phyloP scores from a whole-genome alignment of 2,113 vertebrate species.

The Hippolais icterina region DNA sequence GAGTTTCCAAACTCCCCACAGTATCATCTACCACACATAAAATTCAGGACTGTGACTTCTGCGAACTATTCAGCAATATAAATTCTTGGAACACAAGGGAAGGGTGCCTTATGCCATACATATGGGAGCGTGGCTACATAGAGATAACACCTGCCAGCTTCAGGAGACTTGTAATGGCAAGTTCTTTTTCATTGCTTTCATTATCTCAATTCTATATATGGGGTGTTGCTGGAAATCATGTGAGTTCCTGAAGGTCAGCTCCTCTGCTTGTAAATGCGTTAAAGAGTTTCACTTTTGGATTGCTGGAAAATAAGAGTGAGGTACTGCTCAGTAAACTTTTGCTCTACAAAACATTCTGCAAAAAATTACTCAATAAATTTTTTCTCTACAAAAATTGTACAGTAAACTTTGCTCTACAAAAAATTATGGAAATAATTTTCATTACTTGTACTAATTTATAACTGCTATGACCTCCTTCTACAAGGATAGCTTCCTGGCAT shows the following conservation, averaged over 20 bases:
- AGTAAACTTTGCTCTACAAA: background rate
- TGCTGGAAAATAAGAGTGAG: background rate
- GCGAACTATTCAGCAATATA: background rate
- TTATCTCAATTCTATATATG: background rate
- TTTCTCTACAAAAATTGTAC: background rate
- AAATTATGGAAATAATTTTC: background rate
- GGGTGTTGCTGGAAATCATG: background rate
- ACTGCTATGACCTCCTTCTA: background rate
- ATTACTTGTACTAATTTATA: background rate
- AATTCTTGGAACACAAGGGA: constrained; percentile 15
- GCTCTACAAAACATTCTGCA: background rate
- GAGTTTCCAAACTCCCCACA: background rate
- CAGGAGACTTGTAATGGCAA: background rate
- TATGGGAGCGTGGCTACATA: background rate
- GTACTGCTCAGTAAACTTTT: background rate
- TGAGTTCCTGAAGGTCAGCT: constrained; percentile 4
- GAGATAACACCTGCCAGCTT: constrained; percentile 23
- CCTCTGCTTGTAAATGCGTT: background rate
- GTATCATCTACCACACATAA: background rate
- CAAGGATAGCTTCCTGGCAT: background rate
- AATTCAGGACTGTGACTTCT: background rate
- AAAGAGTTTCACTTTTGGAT: constrained; percentile 19
- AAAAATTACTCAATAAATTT: background rate
- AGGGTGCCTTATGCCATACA: background rate
- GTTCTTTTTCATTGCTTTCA: background rate